Evolutionary conservation across 2,888 invertebrate genomes (phyloP), one percentile per base, ranked within the genome.

Genomic region (Phragmatobia fuliginosa): DNA sequence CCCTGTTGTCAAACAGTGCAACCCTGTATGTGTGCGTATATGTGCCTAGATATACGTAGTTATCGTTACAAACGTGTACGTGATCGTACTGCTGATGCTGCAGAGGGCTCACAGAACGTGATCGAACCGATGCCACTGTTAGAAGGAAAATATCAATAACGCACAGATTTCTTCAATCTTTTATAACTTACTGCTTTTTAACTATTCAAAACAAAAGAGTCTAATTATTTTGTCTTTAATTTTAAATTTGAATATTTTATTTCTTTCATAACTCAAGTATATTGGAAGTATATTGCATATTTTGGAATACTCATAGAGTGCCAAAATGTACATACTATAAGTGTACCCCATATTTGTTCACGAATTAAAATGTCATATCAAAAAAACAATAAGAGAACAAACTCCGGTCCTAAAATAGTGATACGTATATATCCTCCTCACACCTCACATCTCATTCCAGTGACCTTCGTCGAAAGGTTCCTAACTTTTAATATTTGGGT

Each of bases 51-150:
- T 89, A 85, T 87, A 56, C 28, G 16, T 28, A 85, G 81, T 78
- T 77, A 88, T 88, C 88, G 88, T 89, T 88, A 88, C 88, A 85
- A 82, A 87, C 84, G 83, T 82, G 70, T 77, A 90, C 92, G 92
- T 92, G 92, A 87, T 83, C 75, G 80, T 75, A 67, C 62, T 71
- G 33, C 65, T 61, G 52, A 71, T 71, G 52, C 18, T 71, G 52
- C 18, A 33, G 31, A 33, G 36, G 11, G 38, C 59, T 11, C 21
- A 33, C 58, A 14, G 65, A 56, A 66, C 56, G 25, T 45, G 32
- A 36, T 58, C 45, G 4, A 25, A 71, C 68, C 71, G 71, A 67
- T 71, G n/a, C 65, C 63, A 62, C 56, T 32, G 56, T 31, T 65
- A 18, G 49, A 56, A 11, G 61, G 32, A 58, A 52, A 68, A 71